Base-by-base conservation (phyloP, 2,113 vertebrate genomes). In the Vulpes lagopus region DNA sequence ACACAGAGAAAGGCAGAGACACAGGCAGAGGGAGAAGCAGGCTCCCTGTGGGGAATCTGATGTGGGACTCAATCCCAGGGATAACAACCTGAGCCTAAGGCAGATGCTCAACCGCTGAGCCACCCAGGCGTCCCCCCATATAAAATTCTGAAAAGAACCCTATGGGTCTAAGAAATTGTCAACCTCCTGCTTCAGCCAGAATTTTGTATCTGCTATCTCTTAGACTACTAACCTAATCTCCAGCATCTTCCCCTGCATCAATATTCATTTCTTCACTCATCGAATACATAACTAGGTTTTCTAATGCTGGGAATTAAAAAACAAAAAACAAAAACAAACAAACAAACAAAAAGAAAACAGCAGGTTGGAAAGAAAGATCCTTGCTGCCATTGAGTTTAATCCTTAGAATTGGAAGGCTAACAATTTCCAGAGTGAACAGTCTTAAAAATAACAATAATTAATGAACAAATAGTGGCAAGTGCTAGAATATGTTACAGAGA, bases 261-360 rank as follows among this genome's bases (percentile, higher is more conserved):
- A 81, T 81, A 89, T 95, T 62, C 19, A 95, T 67, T 64, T 90
- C 53, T 65, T 81, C 22, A 12, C 51, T 62, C 51, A 83, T 80
- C 20, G n/a, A 14, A 43, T 67, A 73, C 5, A 55, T 71, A 43
- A 73, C 3, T 57, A 23, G 3, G 4, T 14, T 86, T 89, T 73
- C 15, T 86, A 96, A 14, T 53, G 2, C 19, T 84, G 9, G 35
- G 14, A 53, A 65, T 71, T 43, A 43, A 43, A 43, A 43, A 43
- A 43, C 1, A 43, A 43, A 1, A 43, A 43, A 43, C 5, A 6
- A 43, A 43, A 43, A 43, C 43, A 43, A 43, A 43, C 5, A 43
- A 43, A 43, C 43, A 43, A 43, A 43, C 43, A 43, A 43, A 43
- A 43, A 43, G 43, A 84, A 92, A 32, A 1, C 5, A 32, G 59